Evolutionary conservation across 1,140 invertebrate species (phyloP).

Genomic region (Lamellibrachia luymesi): DNA sequence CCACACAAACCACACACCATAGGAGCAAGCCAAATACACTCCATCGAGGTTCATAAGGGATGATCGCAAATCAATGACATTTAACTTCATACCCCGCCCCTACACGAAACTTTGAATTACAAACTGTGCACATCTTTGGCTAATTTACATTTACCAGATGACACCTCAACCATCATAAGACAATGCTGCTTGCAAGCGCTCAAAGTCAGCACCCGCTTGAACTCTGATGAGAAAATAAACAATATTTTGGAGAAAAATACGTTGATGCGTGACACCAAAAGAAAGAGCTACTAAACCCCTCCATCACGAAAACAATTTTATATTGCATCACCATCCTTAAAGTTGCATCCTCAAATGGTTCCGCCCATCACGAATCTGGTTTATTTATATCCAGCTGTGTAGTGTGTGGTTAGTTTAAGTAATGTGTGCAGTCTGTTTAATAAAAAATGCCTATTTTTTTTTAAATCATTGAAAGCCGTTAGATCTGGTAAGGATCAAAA

Average conservation of each 20-base stretch:
- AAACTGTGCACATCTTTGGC: not conserved
- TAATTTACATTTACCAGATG: not conserved
- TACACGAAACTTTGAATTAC: not conserved
- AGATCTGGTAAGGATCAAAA: no score
- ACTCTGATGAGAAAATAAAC: not conserved
- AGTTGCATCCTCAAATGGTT: no score
- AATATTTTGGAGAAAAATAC: not conserved
- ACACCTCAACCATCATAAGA: not conserved
- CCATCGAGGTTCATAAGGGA: not conserved
- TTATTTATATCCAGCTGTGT: no score
- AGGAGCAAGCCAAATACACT: no score
- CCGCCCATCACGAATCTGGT: no score
- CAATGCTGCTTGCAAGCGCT: not conserved
- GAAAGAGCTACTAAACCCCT: not conserved
- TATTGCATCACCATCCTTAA: no score
- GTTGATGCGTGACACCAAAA: no score
- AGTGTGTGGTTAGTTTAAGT: no score
- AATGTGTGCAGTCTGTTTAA: no score
- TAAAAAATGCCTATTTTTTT: no score
- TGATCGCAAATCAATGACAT: not conserved
- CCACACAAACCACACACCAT: no score
- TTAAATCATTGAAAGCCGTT: no score
- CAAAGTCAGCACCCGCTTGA: not conserved
- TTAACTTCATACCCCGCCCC: not conserved
- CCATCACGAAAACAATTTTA: not conserved